Percentiles rank a stretch among this genome's conserved stretches.
Conservation (phyloP, 2,888 invertebrate species). For the Teleogryllus oceanicus region DNA sequence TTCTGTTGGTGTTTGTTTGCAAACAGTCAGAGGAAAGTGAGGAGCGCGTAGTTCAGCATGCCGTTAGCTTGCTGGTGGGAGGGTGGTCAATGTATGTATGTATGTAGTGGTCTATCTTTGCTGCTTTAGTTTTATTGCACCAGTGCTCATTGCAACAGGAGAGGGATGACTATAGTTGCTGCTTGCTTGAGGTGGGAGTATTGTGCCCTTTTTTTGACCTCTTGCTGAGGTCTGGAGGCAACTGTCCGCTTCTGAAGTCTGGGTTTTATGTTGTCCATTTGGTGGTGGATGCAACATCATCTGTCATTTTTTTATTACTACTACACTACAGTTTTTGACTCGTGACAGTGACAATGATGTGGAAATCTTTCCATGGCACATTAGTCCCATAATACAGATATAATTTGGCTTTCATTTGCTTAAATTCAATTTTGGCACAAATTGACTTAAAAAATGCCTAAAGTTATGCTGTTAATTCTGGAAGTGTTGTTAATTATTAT, state of each 20-base stretch:
- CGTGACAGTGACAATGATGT: too few species aligned
- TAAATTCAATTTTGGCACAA: too few species aligned
- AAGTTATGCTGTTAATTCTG: too few species aligned
- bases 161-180: background rate
- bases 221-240: background rate
- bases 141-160: background rate
- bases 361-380: too few species aligned
- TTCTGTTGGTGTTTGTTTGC: too few species aligned
- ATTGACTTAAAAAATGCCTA: too few species aligned
- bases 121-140: background rate
- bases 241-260: background rate
- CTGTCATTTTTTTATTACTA: background rate
- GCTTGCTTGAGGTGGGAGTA: conserved; percentile 18
- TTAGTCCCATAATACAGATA: too few species aligned
- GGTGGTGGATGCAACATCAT: background rate
- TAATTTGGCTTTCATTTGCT: too few species aligned
- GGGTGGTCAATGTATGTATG: background rate
- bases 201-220: background rate
- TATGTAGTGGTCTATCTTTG: conserved; percentile 18
- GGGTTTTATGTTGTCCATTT: background rate
- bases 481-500: too few species aligned
- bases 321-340: too few species aligned
- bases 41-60: background rate
- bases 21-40: too few species aligned
- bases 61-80: background rate